Evolutionary conservation across 1,140 invertebrate species (phyloP).

Genomic region (Temnothorax longispinosus): DNA sequence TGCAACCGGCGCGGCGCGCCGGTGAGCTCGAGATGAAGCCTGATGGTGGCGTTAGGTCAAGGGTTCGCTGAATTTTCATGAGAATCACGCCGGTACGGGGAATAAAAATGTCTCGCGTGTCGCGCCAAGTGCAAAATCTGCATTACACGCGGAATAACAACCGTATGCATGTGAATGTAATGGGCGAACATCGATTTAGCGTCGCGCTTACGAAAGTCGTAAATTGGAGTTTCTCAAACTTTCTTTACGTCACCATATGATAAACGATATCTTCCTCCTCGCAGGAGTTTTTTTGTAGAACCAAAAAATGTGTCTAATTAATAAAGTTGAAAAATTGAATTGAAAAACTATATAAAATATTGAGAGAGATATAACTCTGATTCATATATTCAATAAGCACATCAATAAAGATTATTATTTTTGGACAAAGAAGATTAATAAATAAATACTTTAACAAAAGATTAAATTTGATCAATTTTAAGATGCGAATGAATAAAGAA

Average conservation of each 20-base stretch:
- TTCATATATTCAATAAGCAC: neutral
- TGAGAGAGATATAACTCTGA: too few relatives aligned
- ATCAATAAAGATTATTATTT: neutral
- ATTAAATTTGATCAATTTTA: neutral
- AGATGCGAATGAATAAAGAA: neutral
- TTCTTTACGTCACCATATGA: neutral
- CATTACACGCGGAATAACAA: constrained; percentile 35
- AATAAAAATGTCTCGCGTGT: constrained; percentile 46
- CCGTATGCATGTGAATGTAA: neutral
- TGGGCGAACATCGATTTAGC: constrained; percentile 9
- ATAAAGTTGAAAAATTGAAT: neutral
- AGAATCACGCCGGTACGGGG: constrained; percentile 39
- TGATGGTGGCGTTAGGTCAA: constrained; percentile 67
- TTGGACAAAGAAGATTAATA: neutral
- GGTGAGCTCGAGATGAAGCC: constrained; percentile 31
- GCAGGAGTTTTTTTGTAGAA: neutral
- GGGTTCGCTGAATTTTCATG: constrained; percentile 72
- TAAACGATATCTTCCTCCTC: neutral
- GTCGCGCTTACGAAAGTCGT: neutral
- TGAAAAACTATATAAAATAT: too few relatives aligned
- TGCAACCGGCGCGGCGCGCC: constrained; percentile 29
- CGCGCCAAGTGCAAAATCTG: constrained; percentile 51
- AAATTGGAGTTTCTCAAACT: neutral
- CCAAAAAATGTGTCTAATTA: neutral
- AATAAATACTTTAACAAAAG: neutral